A percentile compares a stretch with the other conserved stretches of the same genome.
Conservation (phyloP, 1,140 invertebrate species). For the Asbolus verrucosus region DNA sequence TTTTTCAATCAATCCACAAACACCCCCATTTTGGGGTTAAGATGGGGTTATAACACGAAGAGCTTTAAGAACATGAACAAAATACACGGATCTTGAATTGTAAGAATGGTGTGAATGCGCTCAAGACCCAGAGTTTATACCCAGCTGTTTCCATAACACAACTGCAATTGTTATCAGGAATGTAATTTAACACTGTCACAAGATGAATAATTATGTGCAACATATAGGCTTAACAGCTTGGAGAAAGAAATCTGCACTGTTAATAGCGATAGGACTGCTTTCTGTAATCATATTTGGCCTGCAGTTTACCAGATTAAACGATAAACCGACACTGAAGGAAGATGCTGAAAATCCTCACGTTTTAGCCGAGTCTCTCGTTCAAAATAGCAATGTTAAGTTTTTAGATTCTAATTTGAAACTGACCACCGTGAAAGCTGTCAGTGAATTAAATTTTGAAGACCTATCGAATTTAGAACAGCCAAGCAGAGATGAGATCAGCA, state of each 20-base stretch:
- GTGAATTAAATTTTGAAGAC: constrained; percentile 30
- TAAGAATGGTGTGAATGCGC: not conserved
- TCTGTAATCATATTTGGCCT: constrained; percentile 60
- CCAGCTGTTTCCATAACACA: too few relatives aligned
- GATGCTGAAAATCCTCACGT: constrained; percentile 47
- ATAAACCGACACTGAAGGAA: constrained; percentile 41
- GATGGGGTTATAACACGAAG: too few relatives aligned
- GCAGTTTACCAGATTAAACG: constrained; percentile 58
- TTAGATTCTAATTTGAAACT: constrained; percentile 43
- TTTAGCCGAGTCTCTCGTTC: constrained; percentile 31
- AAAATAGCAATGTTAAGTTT: constrained; percentile 49
- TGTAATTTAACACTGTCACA: constrained; percentile 8
- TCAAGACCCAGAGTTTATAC: not conserved
- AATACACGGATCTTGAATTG: too few relatives aligned
- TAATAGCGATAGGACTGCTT: constrained; percentile 56
- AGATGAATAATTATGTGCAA: constrained; percentile 60
- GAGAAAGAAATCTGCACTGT: constrained; percentile 61
- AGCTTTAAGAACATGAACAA: too few relatives aligned
- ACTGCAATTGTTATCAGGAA: not conserved
- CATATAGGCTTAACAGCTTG: constrained; percentile 58
- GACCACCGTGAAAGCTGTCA: constrained; percentile 20
- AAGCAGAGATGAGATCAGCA: constrained; percentile 36
- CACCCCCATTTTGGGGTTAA: not conserved
- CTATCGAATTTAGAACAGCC: constrained; percentile 45
- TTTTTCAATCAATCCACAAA: not conserved